phyloP scores from a whole-genome alignment of 2,113 vertebrate species.

The Xiphophorus couchianus region DNA sequence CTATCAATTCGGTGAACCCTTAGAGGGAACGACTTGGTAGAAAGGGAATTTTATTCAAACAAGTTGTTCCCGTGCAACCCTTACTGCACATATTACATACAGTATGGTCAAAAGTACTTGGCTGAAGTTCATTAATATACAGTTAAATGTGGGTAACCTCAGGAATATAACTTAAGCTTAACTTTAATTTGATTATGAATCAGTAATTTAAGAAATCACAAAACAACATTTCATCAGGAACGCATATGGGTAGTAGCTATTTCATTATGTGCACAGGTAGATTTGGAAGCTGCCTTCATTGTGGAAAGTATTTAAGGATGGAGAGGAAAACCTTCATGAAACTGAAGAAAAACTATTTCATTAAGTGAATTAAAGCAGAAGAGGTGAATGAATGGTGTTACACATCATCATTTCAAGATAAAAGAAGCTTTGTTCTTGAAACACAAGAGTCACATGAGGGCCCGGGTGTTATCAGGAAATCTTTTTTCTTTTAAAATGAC shows the following conservation, averaged over 20 bases:
- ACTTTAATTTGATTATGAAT: constrained; percentile 40
- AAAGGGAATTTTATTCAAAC: too few species aligned
- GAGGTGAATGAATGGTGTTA: constrained; percentile 24
- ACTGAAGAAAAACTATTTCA: constrained; percentile 44
- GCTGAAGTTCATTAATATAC: too few species aligned
- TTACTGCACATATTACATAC: too few species aligned
- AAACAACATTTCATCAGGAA: constrained; percentile 43
- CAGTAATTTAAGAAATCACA: constrained; percentile 44
- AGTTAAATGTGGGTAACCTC: not conserved
- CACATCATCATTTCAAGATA: constrained; percentile 26
- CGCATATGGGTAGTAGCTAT: constrained; percentile 38
- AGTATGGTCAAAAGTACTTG: too few species aligned
- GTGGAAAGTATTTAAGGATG: constrained; percentile 7
- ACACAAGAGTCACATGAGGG: constrained; percentile 20
- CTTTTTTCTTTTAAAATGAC: not conserved
- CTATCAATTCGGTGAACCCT: too few species aligned
- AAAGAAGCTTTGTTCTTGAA: constrained; percentile 28
- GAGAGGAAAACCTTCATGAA: constrained; percentile 16
- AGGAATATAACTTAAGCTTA: not conserved
- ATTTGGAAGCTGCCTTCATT: constrained; percentile 45
- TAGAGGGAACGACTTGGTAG: too few species aligned
- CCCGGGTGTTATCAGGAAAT: not conserved
- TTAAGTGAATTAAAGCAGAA: constrained; percentile 48
- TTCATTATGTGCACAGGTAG: constrained; percentile 54
- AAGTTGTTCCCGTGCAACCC: too few species aligned